These are phyloP conservation scores for Symphodus melops DNA, from an alignment of 2,113 vertebrate species.

Conservation along the genomic window DNA sequence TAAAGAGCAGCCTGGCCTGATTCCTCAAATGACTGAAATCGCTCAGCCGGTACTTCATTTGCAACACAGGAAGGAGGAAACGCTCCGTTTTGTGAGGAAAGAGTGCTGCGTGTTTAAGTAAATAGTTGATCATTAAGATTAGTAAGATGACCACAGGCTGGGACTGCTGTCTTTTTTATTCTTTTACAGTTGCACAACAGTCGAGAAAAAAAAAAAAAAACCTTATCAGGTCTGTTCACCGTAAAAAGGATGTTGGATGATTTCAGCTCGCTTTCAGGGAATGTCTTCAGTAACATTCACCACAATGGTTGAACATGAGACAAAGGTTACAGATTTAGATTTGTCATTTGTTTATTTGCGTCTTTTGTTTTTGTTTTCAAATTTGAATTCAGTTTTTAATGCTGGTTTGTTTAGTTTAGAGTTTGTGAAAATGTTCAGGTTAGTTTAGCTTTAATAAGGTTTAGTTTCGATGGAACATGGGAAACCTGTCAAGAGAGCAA, in stretches of 20 bases:
- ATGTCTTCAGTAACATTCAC: not conserved
- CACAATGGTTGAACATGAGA: not conserved
- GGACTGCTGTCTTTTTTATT: not conserved
- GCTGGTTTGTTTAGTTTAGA: too few relatives aligned
- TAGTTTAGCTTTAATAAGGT: too few relatives aligned
- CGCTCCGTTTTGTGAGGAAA: slow-evolving; percentile 16
- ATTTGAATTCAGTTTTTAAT: too few relatives aligned
- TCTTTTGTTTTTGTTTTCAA: too few relatives aligned
- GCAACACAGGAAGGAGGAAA: slow-evolving; percentile 36
- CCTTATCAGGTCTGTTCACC: not conserved
- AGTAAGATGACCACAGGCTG: not conserved
- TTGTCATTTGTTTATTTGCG: too few relatives aligned
- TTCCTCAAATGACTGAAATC: slow-evolving; percentile 66
- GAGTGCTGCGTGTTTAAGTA: slow-evolving; percentile 18
- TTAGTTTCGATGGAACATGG: too few relatives aligned
- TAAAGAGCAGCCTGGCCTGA: slow-evolving; percentile 66
- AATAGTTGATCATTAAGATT: slow-evolving; percentile 31
- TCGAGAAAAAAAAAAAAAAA: not conserved
- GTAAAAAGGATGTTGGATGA: not conserved
- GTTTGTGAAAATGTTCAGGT: too few relatives aligned
- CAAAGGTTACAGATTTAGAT: not conserved
- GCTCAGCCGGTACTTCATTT: slow-evolving; percentile 56
- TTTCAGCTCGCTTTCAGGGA: slow-evolving; percentile 4
- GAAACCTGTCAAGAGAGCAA: too few relatives aligned
- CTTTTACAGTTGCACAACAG: not conserved